These are phyloP conservation scores for Panagrolaimus sp. DNA, from an alignment of 1,140 invertebrate genomes.

Conservation along the genomic window DNA sequence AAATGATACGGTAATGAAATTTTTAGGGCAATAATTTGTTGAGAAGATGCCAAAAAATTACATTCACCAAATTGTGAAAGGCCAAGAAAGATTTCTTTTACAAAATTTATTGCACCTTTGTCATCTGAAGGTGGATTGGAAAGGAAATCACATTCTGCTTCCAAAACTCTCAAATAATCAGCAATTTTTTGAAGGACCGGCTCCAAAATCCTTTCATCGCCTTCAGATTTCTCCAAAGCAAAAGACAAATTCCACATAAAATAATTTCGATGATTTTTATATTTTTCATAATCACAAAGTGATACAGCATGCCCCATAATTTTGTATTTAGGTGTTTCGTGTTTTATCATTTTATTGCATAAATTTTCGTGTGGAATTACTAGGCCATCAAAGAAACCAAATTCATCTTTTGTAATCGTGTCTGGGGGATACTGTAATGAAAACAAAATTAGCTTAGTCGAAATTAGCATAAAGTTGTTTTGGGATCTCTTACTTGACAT, in stretches of 20 bases:
- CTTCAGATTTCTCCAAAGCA: neutral
- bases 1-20: slow-evolving; percentile 10
- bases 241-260: slow-evolving; percentile 9
- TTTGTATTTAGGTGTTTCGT: slow-evolving; percentile 40
- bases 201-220: slow-evolving; percentile 51
- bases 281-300: slow-evolving; percentile 31
- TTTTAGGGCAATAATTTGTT: slow-evolving; percentile 2
- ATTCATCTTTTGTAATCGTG: neutral
- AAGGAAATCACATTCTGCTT: slow-evolving; percentile 33
- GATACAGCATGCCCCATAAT: slow-evolving; percentile 20
- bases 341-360: slow-evolving; percentile 12
- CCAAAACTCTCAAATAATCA: slow-evolving; percentile 54
- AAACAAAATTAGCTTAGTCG: no score
- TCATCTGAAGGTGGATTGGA: slow-evolving; percentile 24
- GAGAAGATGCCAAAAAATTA: neutral
- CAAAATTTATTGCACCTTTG: slow-evolving; percentile 21
- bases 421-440: neutral
- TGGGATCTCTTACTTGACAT: neutral
- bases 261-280: slow-evolving; percentile 13
- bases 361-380: neutral
- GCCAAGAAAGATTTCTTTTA: neutral
- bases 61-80: neutral
- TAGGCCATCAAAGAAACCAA: neutral
- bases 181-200: slow-evolving; percentile 57
- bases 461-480: no score